These are phyloP conservation scores for Coptotermes formosanus DNA, from an alignment of 1,140 invertebrate genomes.

Conservation along the genomic window DNA sequence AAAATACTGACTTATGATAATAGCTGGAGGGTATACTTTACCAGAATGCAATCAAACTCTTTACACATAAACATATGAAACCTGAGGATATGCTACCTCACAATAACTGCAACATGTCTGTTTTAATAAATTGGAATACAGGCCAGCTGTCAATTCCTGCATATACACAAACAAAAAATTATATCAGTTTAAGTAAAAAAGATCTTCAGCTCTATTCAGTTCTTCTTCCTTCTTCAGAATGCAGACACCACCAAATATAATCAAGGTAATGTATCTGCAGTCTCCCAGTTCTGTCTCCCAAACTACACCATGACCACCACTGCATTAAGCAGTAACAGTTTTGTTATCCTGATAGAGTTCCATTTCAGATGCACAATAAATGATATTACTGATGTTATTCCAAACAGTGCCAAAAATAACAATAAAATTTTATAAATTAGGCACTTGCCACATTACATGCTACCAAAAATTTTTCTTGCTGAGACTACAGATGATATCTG, in stretches of 20 bases:
- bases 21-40: not conserved
- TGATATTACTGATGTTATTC: not conserved
- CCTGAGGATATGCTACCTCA: conserved; percentile 2
- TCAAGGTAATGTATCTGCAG: not conserved
- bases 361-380: not conserved
- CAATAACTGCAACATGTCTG: not conserved
- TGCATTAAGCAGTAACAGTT: not conserved
- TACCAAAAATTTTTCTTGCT: not conserved
- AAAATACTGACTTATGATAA: not conserved
- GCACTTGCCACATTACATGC: conserved; percentile 13
- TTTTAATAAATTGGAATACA: not conserved
- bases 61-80: not conserved
- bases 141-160: conserved; percentile 16
- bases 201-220: not conserved
- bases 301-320: not conserved
- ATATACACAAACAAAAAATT: conserved; percentile 3
- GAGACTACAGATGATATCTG: not conserved
- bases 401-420: not conserved
- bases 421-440: not conserved
- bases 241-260: not conserved
- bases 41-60: not conserved
- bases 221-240: not conserved
- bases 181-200: not conserved
- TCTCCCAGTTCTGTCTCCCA: not conserved
- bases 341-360: not conserved